Conservation (phyloP, 2,113 vertebrate species). For the Paramisgurnus dabryanus region DNA sequence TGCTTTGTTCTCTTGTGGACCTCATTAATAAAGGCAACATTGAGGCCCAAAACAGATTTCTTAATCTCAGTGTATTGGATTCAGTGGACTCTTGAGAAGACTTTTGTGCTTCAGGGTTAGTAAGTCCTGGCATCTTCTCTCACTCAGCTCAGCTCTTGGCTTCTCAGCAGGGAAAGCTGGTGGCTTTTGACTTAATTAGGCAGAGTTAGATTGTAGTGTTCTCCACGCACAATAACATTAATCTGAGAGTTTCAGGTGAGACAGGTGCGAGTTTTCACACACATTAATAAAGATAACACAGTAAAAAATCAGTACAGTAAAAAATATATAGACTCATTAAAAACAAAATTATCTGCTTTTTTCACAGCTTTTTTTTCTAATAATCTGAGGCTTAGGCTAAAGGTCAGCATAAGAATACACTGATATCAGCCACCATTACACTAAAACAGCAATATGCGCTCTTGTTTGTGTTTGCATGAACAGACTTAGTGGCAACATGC, state of each 20-base stretch:
- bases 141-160: constrained; percentile 22
- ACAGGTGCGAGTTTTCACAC: constrained; percentile 13
- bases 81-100: constrained; percentile 1
- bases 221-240: constrained; percentile 27
- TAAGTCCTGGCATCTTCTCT: neutral
- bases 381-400: neutral
- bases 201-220: constrained; percentile 24
- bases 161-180: constrained; percentile 21
- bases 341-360: too few relatives aligned
- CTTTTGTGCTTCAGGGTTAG: constrained; percentile 17
- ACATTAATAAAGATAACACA: neutral
- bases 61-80: constrained; percentile 10
- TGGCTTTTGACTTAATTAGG: constrained; percentile 55
- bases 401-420: neutral
- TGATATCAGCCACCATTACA: neutral
- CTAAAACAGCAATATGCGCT: neutral
- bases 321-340: too few relatives aligned
- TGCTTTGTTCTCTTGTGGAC: neutral
- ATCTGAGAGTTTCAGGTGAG: constrained; percentile 8
- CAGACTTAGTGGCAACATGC: neutral
- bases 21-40: constrained; percentile 29
- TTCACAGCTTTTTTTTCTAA: too few relatives aligned
- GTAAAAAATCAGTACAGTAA: too few relatives aligned
- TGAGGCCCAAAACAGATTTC: neutral
- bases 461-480: constrained; percentile 1